phyloP scores from a whole-genome alignment of 2,113 vertebrate genomes.

The Synodontis membranacea region DNA sequence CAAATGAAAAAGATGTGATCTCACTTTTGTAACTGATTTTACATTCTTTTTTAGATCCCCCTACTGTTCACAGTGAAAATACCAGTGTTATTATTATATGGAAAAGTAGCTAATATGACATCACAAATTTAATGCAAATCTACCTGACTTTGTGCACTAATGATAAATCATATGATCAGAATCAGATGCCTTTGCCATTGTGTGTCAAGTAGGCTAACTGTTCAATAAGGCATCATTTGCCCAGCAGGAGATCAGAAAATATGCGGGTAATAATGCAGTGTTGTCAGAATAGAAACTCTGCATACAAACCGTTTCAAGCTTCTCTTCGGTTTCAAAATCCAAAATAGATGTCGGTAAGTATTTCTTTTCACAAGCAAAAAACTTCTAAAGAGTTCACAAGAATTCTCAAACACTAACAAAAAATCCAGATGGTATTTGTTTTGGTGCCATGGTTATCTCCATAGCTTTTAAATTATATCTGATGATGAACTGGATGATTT shows the following conservation, averaged over 20 bases:
- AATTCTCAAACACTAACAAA: constrained; percentile 59
- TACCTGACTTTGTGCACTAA: constrained; percentile 53
- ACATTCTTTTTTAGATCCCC: constrained; percentile 52
- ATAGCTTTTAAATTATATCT: constrained; percentile 49
- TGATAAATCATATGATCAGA: constrained; percentile 47
- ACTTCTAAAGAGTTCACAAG: constrained; percentile 53
- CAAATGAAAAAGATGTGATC: constrained; percentile 55
- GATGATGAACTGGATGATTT: constrained; percentile 54
- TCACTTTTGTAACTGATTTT: constrained; percentile 52
- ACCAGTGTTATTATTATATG: constrained; percentile 61
- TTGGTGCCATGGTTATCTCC: constrained; percentile 48
- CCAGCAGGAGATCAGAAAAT: constrained; percentile 26
- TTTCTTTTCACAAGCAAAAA: constrained; percentile 24
- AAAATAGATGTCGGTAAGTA: constrained; percentile 14
- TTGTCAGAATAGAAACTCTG: constrained; percentile 4
- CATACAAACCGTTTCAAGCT: constrained; percentile 9
- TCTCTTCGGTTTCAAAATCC: constrained; percentile 10
- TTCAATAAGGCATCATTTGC: constrained; percentile 43
- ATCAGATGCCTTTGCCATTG: constrained; percentile 35
- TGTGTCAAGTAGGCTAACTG: constrained; percentile 19
- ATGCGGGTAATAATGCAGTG: constrained; percentile 20
- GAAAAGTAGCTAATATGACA: constrained; percentile 48
- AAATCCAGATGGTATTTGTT: constrained; percentile 59
- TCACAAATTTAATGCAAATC: constrained; percentile 57
- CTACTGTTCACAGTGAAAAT: constrained; percentile 72